Conservation (phyloP, 2,113 vertebrate species). For the Mungos mungo region DNA sequence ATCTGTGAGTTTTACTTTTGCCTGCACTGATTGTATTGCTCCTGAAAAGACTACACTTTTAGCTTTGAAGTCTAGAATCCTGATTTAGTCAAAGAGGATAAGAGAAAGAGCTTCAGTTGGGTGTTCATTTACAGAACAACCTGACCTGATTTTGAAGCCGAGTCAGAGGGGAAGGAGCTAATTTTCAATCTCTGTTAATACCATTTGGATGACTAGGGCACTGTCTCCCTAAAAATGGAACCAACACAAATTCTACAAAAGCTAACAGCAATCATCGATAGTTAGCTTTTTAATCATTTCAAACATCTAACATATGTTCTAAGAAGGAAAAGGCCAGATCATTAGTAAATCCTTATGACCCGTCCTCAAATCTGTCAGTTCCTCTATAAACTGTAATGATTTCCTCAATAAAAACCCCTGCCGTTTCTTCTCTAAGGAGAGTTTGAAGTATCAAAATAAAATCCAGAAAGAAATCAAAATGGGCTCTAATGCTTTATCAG, state of each 20-base stretch:
- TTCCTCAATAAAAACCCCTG: background rate
- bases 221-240: background rate
- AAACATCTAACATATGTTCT: background rate
- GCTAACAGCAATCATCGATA: background rate
- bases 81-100: conserved; percentile 62
- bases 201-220: background rate
- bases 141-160: conserved; percentile 69
- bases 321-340: background rate
- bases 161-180: conserved; percentile 24
- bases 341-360: background rate
- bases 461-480: conserved; percentile 23
- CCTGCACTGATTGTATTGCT: conserved; percentile 60
- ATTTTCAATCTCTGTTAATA: conserved; percentile 52
- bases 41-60: background rate
- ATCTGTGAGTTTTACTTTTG: conserved; percentile 46
- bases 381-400: background rate
- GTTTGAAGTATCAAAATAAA: conserved; percentile 16
- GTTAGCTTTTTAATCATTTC: conserved; percentile 41
- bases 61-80: conserved; percentile 65
- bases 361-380: background rate
- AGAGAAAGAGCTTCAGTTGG: conserved; percentile 47
- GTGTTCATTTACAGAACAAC: conserved; percentile 65
- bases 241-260: background rate
- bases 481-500: background rate
- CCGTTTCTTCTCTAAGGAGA: background rate